A percentile compares a stretch with the other conserved stretches of the same genome.
These are phyloP conservation scores for Scolopax mira DNA, from an alignment of 2,113 vertebrate genomes.

Conservation along the genomic window DNA sequence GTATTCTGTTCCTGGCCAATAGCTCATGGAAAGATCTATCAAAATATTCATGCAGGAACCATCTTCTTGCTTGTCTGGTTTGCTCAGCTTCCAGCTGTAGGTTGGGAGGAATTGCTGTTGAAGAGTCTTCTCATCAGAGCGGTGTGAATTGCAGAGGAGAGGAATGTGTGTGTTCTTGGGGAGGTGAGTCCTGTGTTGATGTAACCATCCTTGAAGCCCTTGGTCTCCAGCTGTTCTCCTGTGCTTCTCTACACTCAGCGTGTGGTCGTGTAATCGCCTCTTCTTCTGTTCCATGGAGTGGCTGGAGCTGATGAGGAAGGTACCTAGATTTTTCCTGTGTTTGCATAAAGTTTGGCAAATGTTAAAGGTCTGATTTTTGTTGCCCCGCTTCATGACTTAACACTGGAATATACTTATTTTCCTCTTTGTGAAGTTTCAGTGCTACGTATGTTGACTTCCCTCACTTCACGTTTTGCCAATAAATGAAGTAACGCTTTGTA, in stretches of 20 bases:
- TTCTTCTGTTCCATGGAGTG: neutral
- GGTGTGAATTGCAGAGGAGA: neutral
- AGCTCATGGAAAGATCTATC: neutral
- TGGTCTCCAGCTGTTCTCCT: neutral
- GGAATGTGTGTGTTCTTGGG: neutral
- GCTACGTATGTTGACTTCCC: neutral
- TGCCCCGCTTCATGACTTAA: neutral
- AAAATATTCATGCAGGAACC: neutral
- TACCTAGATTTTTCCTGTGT: neutral
- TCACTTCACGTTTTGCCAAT: neutral
- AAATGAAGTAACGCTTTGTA: neutral
- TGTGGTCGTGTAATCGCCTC: neutral
- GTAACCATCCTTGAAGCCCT: neutral
- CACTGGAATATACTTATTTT: conserved; percentile 26
- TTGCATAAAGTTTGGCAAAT: neutral
- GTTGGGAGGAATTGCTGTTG: neutral
- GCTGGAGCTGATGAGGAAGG: neutral
- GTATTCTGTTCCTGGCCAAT: conserved; percentile 3
- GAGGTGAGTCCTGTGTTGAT: neutral
- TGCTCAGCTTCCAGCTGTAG: neutral
- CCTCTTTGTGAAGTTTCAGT: neutral
- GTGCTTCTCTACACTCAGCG: neutral
- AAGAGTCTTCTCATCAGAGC: neutral
- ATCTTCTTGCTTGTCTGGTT: neutral
- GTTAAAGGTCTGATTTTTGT: conserved; percentile 9